Evolutionary conservation across 2,797 vertebrate genomes (phyloP), one percentile per base, ranked within the genome.

Genomic region (Chelmon rostratus): DNA sequence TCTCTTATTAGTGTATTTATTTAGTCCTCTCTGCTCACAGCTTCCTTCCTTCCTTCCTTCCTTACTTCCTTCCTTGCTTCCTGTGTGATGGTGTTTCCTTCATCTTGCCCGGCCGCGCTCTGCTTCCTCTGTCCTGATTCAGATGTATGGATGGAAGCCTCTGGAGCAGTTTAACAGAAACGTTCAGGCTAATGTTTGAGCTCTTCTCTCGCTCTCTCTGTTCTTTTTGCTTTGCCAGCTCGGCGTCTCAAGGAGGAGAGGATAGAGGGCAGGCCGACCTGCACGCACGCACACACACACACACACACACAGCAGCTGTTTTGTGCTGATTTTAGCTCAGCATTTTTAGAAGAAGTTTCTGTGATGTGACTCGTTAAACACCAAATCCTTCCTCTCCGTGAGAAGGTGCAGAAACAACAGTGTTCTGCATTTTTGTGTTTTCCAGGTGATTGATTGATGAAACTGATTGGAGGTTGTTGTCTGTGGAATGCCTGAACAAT

Each of bases 1-100:
- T 76, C 47, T 58, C 40, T 69, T 62, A 28, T 47, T 67, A 19
- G 21, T 68, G 35, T 53, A 23, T 73, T 47, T 65, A 54, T 79
- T 70, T 38, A 61, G 46, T 49, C n/a, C 10, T 42, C 19, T 9
- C 18, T 38, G 38, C 53, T 63, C 5, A 6, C n/a, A 7, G 35
- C 70, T 44, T 28, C 31, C 49, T 15, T 8, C 11, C 25, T 40
- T 15, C 23, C 16, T n/a, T 58, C 18, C 18, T 50, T 38, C 37
- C 40, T 46, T 28, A 16, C 59, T 2, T 23, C 18, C 12, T 42
- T 31, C 37, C 40, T 38, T 33, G n/a, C 59, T 1, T 33, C 18
- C 9, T 11, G 25, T 40, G 12, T 4, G 42, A 31, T 21, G 8
- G 16, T 16, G 19, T 42, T 76, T 59, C 13, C 19, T 69, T 15